A percentile compares a stretch with the other conserved stretches of the same genome.
Conservation (phyloP, 2,797 vertebrate species). For the Crotalus adamanteus region DNA sequence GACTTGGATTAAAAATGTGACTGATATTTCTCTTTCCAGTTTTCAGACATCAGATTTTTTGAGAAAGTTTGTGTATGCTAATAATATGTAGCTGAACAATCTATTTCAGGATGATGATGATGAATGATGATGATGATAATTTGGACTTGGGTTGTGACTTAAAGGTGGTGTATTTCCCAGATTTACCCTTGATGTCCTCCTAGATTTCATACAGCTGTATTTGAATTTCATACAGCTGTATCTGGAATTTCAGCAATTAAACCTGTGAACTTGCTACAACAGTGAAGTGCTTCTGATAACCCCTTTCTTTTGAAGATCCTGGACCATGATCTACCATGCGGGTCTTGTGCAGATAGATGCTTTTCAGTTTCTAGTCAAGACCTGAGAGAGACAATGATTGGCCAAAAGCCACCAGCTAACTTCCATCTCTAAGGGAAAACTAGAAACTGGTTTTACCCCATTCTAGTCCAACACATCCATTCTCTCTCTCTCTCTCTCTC, state of each 20-base stretch:
- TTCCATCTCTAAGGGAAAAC: neutral
- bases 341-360: neutral
- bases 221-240: neutral
- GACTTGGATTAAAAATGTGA: conserved; percentile 16
- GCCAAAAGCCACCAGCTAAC: neutral
- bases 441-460: neutral
- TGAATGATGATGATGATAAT: neutral
- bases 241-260: neutral
- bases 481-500: fast-evolving
- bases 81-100: conserved; percentile 55
- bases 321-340: neutral
- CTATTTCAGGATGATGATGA: conserved; percentile 39
- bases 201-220: neutral
- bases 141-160: neutral
- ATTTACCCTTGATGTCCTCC: neutral
- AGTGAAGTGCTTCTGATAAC: neutral
- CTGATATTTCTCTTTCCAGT: conserved; percentile 61
- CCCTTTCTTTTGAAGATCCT: neutral
- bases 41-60: conserved; percentile 55
- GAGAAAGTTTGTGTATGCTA: conserved; percentile 55
- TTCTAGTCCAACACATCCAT: neutral
- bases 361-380: neutral
- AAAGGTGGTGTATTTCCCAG: neutral
- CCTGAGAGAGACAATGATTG: neutral
- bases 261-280: neutral